Percentiles rank a stretch among this genome's conserved stretches.
Conservation (phyloP, 2,888 invertebrate genomes). For the Pachliopta kotzebuea region DNA sequence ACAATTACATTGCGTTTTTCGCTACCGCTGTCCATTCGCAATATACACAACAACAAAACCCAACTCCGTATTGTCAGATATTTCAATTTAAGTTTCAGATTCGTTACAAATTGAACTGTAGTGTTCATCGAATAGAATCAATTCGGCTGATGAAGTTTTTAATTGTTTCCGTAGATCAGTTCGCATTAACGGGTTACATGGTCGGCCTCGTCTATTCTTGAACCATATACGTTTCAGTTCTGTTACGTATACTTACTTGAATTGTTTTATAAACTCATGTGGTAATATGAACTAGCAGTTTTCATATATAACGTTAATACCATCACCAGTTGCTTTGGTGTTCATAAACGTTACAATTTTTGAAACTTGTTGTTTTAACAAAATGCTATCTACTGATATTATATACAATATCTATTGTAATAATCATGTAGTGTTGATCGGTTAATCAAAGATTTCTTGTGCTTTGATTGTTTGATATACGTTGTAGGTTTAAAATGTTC, state of each 20-base stretch:
- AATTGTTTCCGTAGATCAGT: constrained; percentile 17
- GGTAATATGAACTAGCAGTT: too few relatives aligned
- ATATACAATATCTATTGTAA: too few relatives aligned
- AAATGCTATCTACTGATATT: neutral
- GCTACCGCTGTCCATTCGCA: too few relatives aligned
- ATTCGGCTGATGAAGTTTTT: constrained; percentile 8
- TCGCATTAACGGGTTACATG: neutral
- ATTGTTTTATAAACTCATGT: too few relatives aligned
- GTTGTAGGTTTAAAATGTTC: neutral
- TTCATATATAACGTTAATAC: too few relatives aligned
- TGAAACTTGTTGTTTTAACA: too few relatives aligned
- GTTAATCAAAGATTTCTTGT: too few relatives aligned
- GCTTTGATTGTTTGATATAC: neutral
- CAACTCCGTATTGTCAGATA: neutral
- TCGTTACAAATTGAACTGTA: constrained; percentile 1
- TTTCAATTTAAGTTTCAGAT: constrained; percentile 3
- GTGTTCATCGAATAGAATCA: constrained; percentile 1
- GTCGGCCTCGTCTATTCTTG: constrained; percentile 6
- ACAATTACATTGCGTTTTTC: too few relatives aligned
- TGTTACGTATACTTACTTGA: too few relatives aligned
- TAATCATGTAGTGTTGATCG: too few relatives aligned
- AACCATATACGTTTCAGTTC: neutral
- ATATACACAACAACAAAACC: neutral
- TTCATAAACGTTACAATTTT: too few relatives aligned
- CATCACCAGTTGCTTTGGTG: too few relatives aligned